Percentiles rank a stretch among this genome's conserved stretches.
Conservation (phyloP, 2,113 vertebrate genomes). For the Mustelus asterias region DNA sequence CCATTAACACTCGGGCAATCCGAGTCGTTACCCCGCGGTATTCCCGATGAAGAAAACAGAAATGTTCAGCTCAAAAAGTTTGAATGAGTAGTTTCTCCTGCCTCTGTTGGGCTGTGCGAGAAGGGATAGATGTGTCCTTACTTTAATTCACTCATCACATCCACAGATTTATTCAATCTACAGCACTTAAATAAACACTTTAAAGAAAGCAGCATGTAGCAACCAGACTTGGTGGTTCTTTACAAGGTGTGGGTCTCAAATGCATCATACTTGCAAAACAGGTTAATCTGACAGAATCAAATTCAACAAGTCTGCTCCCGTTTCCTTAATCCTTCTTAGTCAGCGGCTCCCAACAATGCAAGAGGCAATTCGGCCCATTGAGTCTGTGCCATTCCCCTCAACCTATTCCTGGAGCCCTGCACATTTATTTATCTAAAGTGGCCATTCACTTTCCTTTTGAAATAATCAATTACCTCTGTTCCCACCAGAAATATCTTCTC, state of each 20-base stretch:
- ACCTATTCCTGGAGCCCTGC: background rate
- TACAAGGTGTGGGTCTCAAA: background rate
- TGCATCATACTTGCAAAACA: background rate
- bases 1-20: background rate
- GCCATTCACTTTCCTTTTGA: background rate
- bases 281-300: background rate
- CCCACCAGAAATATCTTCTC: no score
- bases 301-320: background rate
- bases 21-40: background rate
- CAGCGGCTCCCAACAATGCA: background rate
- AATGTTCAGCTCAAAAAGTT: background rate
- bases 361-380: background rate
- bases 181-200: background rate
- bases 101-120: background rate
- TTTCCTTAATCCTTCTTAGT: no score
- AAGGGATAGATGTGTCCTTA: background rate
- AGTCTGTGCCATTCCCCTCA: background rate
- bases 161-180: background rate
- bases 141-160: background rate
- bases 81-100: background rate
- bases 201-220: background rate
- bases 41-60: background rate
- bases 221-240: background rate
- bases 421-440: background rate
- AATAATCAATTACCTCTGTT: background rate